A percentile compares a stretch with the other conserved stretches of the same genome.
These are phyloP conservation scores for Tipula unca DNA, from an alignment of 2,888 invertebrate genomes.

Conservation along the genomic window DNA sequence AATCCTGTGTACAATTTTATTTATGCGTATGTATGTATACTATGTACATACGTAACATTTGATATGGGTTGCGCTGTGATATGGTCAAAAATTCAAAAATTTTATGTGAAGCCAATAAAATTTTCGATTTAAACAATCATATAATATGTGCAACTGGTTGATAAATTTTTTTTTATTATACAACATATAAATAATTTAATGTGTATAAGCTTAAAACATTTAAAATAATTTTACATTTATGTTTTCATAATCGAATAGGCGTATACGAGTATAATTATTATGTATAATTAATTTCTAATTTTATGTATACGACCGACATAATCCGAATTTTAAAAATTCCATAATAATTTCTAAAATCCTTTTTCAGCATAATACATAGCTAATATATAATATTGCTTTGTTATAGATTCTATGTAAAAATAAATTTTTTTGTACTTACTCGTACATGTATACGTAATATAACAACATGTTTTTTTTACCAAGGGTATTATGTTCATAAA, in stretches of 20 bases:
- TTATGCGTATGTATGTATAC: too few species aligned
- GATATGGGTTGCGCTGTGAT: too few species aligned
- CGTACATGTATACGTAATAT: background rate
- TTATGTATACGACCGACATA: background rate
- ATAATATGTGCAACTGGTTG: background rate
- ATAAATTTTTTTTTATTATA: background rate
- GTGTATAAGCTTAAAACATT: background rate
- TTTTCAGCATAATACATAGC: too few species aligned
- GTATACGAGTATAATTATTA: background rate
- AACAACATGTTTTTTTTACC: background rate
- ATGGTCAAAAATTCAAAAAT: background rate
- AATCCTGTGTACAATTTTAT: too few species aligned
- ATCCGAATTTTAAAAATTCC: too few species aligned
- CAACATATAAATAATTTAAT: background rate
- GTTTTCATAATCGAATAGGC: background rate
- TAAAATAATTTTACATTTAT: background rate
- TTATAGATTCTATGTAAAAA: too few species aligned
- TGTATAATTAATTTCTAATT: background rate
- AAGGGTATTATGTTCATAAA: background rate
- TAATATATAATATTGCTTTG: too few species aligned
- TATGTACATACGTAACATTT: too few species aligned
- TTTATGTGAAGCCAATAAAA: background rate
- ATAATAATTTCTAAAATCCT: too few species aligned
- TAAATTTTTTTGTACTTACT: background rate
- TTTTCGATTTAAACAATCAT: background rate